Evolutionary conservation across 2,797 vertebrate genomes (phyloP).

Genomic region (Pelochelys cantorii): DNA sequence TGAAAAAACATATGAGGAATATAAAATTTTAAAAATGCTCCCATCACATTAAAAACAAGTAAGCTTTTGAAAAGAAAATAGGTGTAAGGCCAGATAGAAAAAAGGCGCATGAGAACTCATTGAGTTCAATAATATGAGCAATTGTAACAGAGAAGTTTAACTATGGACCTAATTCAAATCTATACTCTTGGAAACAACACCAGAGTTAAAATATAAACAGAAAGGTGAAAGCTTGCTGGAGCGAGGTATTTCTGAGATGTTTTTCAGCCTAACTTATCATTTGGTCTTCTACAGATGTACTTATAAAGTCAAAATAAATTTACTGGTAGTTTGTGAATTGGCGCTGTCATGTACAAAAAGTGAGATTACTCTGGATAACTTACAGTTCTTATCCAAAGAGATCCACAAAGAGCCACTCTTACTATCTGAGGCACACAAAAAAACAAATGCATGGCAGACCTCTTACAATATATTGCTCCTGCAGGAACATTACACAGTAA

Average conservation of each 20-base stretch:
- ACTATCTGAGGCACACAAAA: background rate
- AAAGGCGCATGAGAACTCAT: background rate
- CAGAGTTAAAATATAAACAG: background rate
- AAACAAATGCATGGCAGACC: background rate
- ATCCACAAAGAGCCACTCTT: background rate
- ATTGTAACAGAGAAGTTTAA: background rate
- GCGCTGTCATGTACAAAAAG: background rate
- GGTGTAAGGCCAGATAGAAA: background rate
- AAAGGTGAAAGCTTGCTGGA: background rate
- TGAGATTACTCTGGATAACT: background rate
- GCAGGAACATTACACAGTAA: background rate
- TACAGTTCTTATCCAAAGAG: background rate
- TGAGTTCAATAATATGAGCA: background rate
- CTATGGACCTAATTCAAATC: background rate
- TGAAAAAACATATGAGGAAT: background rate
- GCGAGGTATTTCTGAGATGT: background rate
- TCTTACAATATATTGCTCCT: background rate
- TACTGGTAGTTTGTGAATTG: background rate
- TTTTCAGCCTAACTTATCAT: background rate
- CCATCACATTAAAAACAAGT: background rate
- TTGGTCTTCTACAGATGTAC: conserved; percentile 11
- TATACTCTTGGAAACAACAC: background rate
- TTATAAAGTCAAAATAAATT: conserved; percentile 41
- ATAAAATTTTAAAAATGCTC: background rate
- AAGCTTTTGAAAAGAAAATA: background rate